Percentiles rank a stretch among this genome's conserved stretches.
Conservation (phyloP, 2,888 invertebrate species). For the Gasteruption jaculator region DNA sequence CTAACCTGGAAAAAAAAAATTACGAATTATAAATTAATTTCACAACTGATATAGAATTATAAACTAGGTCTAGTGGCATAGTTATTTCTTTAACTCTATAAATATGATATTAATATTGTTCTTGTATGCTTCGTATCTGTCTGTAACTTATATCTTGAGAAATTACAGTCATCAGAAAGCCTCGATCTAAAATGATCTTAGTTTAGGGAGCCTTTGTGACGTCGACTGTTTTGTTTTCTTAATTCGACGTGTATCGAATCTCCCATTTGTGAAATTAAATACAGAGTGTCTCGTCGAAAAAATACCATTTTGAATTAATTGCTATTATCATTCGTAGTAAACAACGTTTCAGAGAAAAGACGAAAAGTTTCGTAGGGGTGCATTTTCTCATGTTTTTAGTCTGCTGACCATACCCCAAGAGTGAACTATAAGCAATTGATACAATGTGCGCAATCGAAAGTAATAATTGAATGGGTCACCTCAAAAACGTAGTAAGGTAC, state of each 20-base stretch:
- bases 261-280: conserved; percentile 24
- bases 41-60: background rate
- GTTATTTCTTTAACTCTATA: conserved; percentile 3
- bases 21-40: conserved; percentile 4
- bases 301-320: conserved; percentile 5
- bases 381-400: no score
- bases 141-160: conserved; percentile 55
- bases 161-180: conserved; percentile 59
- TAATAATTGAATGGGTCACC: no score
- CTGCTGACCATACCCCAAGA: no score
- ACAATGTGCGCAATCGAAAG: no score
- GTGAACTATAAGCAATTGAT: no score
- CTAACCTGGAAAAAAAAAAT: conserved; percentile 53
- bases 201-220: conserved; percentile 52
- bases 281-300: conserved; percentile 1
- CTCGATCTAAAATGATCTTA: conserved; percentile 38
- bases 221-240: conserved; percentile 22
- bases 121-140: conserved; percentile 61
- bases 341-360: no score
- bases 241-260: conserved; percentile 45
- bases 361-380: no score
- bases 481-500: no score
- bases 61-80: no score
- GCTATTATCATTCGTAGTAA: no score
- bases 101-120: conserved; percentile 13